phyloP scores from a whole-genome alignment of 2,888 invertebrate genomes.

The Drosophila nr. perissopoda region DNA sequence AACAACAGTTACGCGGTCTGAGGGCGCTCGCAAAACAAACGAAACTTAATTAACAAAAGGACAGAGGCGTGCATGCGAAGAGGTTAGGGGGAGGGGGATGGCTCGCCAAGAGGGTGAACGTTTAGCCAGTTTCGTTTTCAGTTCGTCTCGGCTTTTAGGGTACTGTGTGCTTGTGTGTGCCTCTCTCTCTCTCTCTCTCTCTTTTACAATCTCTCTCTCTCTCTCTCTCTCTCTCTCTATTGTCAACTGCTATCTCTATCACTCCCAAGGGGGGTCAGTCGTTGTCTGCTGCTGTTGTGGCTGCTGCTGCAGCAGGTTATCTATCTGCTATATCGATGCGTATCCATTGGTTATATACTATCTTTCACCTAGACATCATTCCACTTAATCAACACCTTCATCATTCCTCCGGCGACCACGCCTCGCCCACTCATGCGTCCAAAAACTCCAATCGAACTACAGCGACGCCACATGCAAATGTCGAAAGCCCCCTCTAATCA shows the following conservation, averaged over 20 bases:
- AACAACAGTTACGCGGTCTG: constrained; percentile 40
- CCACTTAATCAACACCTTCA: neutral
- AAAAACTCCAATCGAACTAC: constrained; percentile 38
- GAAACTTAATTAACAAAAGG: constrained; percentile 82
- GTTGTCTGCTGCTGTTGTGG: constrained; percentile 9
- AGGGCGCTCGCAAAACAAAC: constrained; percentile 74
- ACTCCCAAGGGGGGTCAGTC: constrained; percentile 50
- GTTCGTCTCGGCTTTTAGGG: constrained; percentile 34
- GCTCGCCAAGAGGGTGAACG: constrained; percentile 1
- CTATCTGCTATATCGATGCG: constrained; percentile 73
- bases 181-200: neutral
- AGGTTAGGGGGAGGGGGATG: neutral
- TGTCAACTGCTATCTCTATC: constrained; percentile 43
- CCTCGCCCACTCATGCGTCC: neutral
- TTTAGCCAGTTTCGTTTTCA: constrained; percentile 39
- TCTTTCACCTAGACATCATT: constrained; percentile 31
- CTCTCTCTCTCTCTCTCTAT: neutral
- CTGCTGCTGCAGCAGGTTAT: constrained; percentile 46
- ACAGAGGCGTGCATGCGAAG: constrained; percentile 17
- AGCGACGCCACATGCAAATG: constrained; percentile 51
- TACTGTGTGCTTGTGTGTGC: constrained; percentile 43
- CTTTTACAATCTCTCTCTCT: neutral
- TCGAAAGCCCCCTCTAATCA: constrained; percentile 12
- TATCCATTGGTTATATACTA: constrained; percentile 71
- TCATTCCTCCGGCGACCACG: neutral